Evolutionary conservation across 2,113 vertebrate species (phyloP).

Genomic region (Pachycephala philippinensis): DNA sequence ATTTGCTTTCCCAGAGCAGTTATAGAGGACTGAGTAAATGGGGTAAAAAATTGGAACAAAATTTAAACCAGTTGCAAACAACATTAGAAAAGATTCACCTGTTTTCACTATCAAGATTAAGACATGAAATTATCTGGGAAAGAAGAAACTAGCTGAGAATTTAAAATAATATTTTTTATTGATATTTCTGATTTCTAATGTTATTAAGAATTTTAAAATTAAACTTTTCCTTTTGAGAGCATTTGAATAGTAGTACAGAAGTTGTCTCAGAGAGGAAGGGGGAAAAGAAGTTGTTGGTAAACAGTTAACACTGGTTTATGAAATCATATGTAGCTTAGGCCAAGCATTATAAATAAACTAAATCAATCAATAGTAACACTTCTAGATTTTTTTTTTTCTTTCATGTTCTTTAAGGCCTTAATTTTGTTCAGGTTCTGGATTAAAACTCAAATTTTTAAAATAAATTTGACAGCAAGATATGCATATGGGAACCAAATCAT

Average conservation of each 20-base stretch:
- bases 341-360: not conserved
- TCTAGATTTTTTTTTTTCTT: not conserved
- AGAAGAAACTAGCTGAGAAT: not conserved
- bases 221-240: not conserved
- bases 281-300: not conserved
- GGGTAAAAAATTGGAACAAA: not conserved
- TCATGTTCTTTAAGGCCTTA: not conserved
- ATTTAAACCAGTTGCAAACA: not conserved
- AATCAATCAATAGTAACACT: not conserved
- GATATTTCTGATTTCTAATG: not conserved
- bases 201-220: not conserved
- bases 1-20: not conserved
- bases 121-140: not conserved
- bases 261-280: rapidly evolving
- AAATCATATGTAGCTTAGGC: not conserved
- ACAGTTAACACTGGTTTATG: not conserved
- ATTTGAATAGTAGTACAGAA: not conserved
- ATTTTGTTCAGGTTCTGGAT: not conserved
- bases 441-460: not conserved
- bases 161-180: not conserved
- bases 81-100: not conserved
- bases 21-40: not conserved
- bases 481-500: not conserved
- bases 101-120: not conserved
- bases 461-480: not conserved